A percentile compares a stretch with the other conserved stretches of the same genome.
These are phyloP conservation scores for Alectoris magna DNA, from an alignment of 2,797 vertebrate genomes.

Conservation along the genomic window DNA sequence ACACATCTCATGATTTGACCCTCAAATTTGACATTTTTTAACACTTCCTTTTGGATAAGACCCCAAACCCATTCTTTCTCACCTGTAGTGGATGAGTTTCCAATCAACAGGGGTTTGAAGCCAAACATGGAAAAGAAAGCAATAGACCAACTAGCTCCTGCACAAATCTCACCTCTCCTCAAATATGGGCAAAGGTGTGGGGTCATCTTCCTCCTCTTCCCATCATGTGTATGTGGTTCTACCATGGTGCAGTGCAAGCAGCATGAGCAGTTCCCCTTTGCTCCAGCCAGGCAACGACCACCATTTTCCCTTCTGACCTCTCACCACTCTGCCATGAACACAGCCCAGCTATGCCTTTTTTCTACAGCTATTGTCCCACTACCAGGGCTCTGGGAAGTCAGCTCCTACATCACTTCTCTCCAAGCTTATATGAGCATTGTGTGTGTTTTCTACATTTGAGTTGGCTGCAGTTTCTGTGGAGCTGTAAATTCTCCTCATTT, in stretches of 20 bases:
- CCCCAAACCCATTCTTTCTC: neutral
- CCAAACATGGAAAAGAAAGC: neutral
- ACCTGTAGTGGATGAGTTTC: neutral
- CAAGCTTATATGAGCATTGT: neutral
- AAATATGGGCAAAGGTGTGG: accelerated
- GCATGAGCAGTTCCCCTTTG: neutral
- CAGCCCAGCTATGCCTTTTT: neutral
- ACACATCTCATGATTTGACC: neutral
- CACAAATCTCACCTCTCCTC: neutral
- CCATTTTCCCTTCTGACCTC: neutral
- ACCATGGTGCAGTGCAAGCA: accelerated
- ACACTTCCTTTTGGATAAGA: neutral
- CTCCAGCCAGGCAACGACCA: neutral
- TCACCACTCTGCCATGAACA: accelerated
- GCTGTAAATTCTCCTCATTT: slow-evolving; percentile 6
- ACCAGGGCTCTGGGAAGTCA: neutral
- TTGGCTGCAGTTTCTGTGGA: neutral
- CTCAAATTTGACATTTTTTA: neutral
- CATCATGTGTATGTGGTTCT: accelerated
- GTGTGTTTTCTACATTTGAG: neutral
- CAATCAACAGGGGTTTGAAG: accelerated
- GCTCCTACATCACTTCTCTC: neutral
- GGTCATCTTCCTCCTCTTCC: neutral
- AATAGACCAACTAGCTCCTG: neutral
- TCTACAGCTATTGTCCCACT: neutral